A percentile compares a stretch with the other conserved stretches of the same genome.
Evolutionary conservation across 2,113 vertebrate species (phyloP).

Genomic region (Tyto alba): DNA sequence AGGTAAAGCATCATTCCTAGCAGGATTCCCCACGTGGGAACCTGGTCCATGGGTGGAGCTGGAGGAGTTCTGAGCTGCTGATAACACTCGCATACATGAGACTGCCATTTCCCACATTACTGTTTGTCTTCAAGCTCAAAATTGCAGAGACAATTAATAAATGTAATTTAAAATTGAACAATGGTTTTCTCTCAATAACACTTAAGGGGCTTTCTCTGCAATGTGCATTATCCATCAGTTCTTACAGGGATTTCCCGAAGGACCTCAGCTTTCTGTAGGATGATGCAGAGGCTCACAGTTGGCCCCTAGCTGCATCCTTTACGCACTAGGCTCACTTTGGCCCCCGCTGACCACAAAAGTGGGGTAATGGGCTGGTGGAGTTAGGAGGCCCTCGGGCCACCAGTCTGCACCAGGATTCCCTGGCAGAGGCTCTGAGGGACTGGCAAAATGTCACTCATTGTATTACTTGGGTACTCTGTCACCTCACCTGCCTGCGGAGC

Average conservation of each 20-base stretch:
- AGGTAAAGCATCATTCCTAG: accelerated
- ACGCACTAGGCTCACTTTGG: background rate
- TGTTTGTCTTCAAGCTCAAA: background rate
- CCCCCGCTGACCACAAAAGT: background rate
- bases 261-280: background rate
- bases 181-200: background rate
- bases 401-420: background rate
- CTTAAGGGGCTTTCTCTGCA: background rate
- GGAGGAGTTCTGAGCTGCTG: background rate
- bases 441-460: background rate
- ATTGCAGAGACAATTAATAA: background rate
- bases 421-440: background rate
- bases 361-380: background rate
- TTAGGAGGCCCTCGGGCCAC: background rate
- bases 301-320: background rate
- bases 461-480: background rate
- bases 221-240: background rate
- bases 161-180: background rate
- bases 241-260: background rate
- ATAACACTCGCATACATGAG: accelerated
- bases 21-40: accelerated
- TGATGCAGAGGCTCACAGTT: background rate
- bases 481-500: background rate
- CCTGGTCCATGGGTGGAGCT: background rate
- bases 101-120: background rate